Evolutionary conservation across 1,140 invertebrate species (phyloP), one percentile per base, ranked within the genome.

Genomic region (Caerostris extrusa): DNA sequence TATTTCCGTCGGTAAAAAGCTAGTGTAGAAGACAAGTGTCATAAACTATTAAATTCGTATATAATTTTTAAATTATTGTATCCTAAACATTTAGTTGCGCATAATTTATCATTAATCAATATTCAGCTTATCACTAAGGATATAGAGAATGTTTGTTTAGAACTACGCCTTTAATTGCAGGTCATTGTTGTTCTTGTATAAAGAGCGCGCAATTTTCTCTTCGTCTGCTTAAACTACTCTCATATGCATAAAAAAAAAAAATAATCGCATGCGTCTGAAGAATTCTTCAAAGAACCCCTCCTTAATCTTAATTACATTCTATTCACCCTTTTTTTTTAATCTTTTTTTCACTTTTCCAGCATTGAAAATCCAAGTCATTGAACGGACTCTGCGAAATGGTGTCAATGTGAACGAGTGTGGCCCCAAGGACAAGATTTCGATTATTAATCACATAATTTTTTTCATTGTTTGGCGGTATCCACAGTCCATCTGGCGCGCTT

Each of bases 351-450:
- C 34, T 19, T 77, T 77, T 50, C 12, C 34, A 50, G 69, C 69
- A 50, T 77, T 53, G 69, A 77, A 77, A 77, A 34, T 77, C 67
- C 69, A 82, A 91, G 90, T 91, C 77, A 91, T 81, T 82, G 77
- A 71, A 89, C 87, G 87, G 55, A n/a, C 57, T 89, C 2, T 64
- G 6, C 60, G 77, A 91, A 91, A 91, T 91, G 90, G 90, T 91
- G 90, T 91, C 90, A 91, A 91, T 91, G 90, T 91, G 71, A 91
- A 60, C 90, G 12, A 50, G 69, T n/a, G 57, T 19, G 34, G 57
- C 17, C 77, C 53, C 90, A 91, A 91, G 90, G 90, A 60, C 90
- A 53, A 10, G 8, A 34, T 60, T 69, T 71, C 34, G n/a, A 12
- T 91, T 91, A 91, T 81, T 91, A 60, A 91, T 85, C 55, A n/a